Percentiles rank a stretch among this genome's conserved stretches.
phyloP scores from a whole-genome alignment of 2,113 vertebrate species.

The Felis chaus region DNA sequence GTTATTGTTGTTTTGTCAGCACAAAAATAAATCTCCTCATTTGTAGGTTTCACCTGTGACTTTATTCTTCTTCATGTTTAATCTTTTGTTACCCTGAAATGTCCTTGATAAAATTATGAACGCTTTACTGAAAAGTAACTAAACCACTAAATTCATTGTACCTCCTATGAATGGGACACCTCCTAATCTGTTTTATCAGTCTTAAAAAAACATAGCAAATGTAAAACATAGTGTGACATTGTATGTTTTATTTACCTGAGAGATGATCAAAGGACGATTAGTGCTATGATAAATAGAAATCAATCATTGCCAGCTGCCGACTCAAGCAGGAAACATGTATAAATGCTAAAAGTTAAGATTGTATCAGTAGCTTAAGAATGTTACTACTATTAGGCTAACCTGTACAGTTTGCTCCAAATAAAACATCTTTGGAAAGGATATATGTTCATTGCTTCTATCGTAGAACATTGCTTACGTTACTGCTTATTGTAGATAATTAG shows the following conservation, averaged over 20 bases:
- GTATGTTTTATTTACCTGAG: constrained; percentile 9
- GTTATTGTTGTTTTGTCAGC: not conserved
- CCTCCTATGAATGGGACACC: not conserved
- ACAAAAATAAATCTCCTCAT: not conserved
- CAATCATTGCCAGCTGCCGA: not conserved
- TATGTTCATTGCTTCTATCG: not conserved
- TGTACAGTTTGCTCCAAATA: not conserved
- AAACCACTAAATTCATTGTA: not conserved
- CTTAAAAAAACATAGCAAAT: not conserved
- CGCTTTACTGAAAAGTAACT: not conserved
- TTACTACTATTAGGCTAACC: not conserved
- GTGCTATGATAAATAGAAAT: not conserved
- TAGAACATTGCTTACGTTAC: not conserved
- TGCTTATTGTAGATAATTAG: constrained; percentile 2
- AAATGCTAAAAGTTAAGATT: not conserved
- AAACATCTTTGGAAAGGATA: not conserved
- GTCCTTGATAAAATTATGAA: not conserved
- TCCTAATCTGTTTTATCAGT: not conserved
- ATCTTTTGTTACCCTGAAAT: constrained; percentile 13
- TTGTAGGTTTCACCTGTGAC: not conserved
- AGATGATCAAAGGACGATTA: constrained; percentile 2
- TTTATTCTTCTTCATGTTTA: not conserved
- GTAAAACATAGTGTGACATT: not conserved
- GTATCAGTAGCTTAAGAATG: not conserved
- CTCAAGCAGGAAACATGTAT: not conserved